These are phyloP conservation scores for Agriotes lineatus DNA, from an alignment of 2,888 invertebrate species.

Conservation along the genomic window DNA sequence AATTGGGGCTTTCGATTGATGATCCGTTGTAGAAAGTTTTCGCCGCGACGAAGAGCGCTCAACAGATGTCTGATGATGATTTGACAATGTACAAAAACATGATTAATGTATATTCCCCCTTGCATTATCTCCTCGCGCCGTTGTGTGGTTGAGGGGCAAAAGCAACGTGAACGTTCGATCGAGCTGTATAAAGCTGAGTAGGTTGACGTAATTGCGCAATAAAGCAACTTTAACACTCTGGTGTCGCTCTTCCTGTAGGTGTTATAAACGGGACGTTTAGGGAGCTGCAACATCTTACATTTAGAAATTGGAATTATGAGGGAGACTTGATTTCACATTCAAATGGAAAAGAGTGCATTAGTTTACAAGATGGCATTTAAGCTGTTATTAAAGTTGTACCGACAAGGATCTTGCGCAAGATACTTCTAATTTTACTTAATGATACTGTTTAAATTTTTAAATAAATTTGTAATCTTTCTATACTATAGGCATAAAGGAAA, in stretches of 20 bases:
- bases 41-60: conserved; percentile 3
- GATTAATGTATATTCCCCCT: conserved; percentile 12
- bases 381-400: too few species aligned
- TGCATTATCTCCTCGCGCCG: background rate
- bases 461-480: too few species aligned
- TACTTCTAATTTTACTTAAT: too few species aligned
- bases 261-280: background rate
- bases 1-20: conserved; percentile 14
- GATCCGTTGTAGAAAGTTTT: conserved; percentile 17
- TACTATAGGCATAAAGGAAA: too few species aligned
- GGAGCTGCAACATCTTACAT: too few species aligned
- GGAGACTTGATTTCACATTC: too few species aligned
- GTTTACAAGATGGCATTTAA: too few species aligned
- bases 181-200: background rate
- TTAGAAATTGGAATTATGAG: too few species aligned
- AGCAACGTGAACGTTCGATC: too few species aligned
- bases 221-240: background rate
- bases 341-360: background rate
- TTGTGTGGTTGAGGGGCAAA: background rate
- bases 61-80: conserved; percentile 25
- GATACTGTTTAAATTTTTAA: too few species aligned
- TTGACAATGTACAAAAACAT: conserved; percentile 1
- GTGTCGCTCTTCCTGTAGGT: background rate
- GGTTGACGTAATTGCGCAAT: background rate
- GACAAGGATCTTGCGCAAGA: too few species aligned